Evolutionary conservation across 2,797 vertebrate species (phyloP).

Genomic region (Argyrosomus regius): DNA sequence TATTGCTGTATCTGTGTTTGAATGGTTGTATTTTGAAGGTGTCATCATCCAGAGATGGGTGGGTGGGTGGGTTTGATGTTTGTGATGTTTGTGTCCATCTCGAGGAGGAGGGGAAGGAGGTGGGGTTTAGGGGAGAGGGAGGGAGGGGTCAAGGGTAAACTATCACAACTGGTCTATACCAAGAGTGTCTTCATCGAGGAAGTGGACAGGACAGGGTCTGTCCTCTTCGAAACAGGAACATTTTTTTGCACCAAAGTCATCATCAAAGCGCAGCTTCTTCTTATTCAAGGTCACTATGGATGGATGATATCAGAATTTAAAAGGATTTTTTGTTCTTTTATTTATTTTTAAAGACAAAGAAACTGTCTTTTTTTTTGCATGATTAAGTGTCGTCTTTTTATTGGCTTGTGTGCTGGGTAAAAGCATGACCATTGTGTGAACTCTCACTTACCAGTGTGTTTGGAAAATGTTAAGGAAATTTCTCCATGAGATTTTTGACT

Average conservation of each 20-base stretch:
- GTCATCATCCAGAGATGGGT: conserved; percentile 79
- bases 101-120: conserved; percentile 54
- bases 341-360: conserved; percentile 71
- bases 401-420: conserved; percentile 86
- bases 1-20: conserved; percentile 84
- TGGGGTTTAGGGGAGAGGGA: conserved; percentile 20
- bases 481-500: conserved; percentile 82
- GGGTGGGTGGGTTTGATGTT: conserved; percentile 75
- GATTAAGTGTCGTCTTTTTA: conserved; percentile 87
- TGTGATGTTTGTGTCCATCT: conserved; percentile 80
- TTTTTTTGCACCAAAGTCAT: conserved; percentile 88
- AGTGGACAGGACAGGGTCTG: conserved; percentile 85
- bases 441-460: conserved; percentile 83
- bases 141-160: conserved; percentile 65
- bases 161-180: conserved; percentile 86
- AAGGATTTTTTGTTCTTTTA: conserved; percentile 63
- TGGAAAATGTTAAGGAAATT: conserved; percentile 82
- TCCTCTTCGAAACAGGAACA: conserved; percentile 85
- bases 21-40: conserved; percentile 83
- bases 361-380: conserved; percentile 83
- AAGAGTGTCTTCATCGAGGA: conserved; percentile 86
- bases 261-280: conserved; percentile 87
- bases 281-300: conserved; percentile 83
- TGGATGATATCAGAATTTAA: conserved; percentile 81
- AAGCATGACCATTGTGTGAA: conserved; percentile 87